These are phyloP conservation scores for Sogatella furcifera DNA, from an alignment of 1,140 invertebrate genomes.

Conservation along the genomic window DNA sequence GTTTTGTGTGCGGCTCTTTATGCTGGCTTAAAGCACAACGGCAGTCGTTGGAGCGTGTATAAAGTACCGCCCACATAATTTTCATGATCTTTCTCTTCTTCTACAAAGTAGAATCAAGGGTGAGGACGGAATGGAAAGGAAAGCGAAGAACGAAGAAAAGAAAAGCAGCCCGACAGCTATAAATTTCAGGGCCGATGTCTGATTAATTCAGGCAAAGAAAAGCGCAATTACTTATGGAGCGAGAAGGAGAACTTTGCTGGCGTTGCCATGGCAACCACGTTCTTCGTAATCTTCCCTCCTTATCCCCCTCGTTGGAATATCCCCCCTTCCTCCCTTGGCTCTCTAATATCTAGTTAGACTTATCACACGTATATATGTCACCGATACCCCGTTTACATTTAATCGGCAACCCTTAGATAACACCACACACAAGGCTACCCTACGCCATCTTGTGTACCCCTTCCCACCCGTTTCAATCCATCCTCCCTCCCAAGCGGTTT, in stretches of 20 bases:
- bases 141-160: neutral
- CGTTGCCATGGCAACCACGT: neutral
- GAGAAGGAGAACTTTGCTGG: neutral
- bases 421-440: neutral
- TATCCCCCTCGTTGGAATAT: no score
- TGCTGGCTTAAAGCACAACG: no score
- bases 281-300: neutral
- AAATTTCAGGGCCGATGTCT: neutral
- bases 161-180: neutral
- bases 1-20: no score
- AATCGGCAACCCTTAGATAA: slow-evolving; percentile 1
- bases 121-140: neutral
- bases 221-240: slow-evolving; percentile 1
- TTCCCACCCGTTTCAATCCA: neutral
- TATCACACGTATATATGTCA: slow-evolving; percentile 3
- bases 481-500: no score
- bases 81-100: neutral
- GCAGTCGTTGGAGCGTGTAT: no score
- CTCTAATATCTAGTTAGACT: neutral
- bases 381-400: neutral
- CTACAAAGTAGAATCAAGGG: no score
- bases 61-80: slow-evolving; percentile 35
- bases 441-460: neutral
- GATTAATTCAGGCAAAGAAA: slow-evolving; percentile 3
- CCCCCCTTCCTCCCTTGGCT: neutral